Evolutionary conservation across 2,888 invertebrate species (phyloP).

Genomic region (Antheraea assamensis): DNA sequence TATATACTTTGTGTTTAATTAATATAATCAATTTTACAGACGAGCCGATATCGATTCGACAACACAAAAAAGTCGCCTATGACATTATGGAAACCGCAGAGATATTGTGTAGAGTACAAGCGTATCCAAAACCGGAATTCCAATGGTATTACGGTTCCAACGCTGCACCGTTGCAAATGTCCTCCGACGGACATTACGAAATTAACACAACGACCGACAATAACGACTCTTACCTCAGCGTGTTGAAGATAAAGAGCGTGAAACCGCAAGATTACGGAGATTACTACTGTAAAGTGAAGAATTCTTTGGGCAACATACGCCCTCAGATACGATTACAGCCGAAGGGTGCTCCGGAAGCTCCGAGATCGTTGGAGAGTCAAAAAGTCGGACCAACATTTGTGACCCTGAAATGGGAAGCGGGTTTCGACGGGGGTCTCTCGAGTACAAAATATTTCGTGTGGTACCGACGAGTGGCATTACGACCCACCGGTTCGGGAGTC

Average conservation of each 20-base stretch:
- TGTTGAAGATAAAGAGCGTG: constrained; percentile 87
- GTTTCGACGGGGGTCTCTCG: constrained; percentile 94
- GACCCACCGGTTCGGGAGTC: constrained; percentile 77
- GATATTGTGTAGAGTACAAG: constrained; percentile 93
- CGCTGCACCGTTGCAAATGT: constrained; percentile 87
- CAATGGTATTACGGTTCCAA: constrained; percentile 94
- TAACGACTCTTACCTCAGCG: constrained; percentile 93
- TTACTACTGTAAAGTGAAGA: constrained; percentile 94
- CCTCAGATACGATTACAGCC: constrained; percentile 91
- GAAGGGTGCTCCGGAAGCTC: constrained; percentile 94
- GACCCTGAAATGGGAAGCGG: constrained; percentile 92
- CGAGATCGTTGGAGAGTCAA: constrained; percentile 86
- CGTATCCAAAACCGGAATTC: constrained; percentile 95
- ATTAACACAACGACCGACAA: constrained; percentile 91
- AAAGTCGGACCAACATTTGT: constrained; percentile 91
- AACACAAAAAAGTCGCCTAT: constrained; percentile 94
- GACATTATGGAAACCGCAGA: constrained; percentile 92
- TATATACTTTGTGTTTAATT: too few relatives aligned
- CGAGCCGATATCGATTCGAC: constrained; percentile 92
- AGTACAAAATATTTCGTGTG: constrained; percentile 95
- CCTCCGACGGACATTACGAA: constrained; percentile 93
- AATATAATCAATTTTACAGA: constrained; percentile 77
- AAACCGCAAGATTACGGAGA: constrained; percentile 94
- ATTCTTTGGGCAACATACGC: constrained; percentile 89
- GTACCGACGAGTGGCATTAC: constrained; percentile 85